Conservation (phyloP, 2,888 invertebrate genomes). For the Lithodes maja region DNA sequence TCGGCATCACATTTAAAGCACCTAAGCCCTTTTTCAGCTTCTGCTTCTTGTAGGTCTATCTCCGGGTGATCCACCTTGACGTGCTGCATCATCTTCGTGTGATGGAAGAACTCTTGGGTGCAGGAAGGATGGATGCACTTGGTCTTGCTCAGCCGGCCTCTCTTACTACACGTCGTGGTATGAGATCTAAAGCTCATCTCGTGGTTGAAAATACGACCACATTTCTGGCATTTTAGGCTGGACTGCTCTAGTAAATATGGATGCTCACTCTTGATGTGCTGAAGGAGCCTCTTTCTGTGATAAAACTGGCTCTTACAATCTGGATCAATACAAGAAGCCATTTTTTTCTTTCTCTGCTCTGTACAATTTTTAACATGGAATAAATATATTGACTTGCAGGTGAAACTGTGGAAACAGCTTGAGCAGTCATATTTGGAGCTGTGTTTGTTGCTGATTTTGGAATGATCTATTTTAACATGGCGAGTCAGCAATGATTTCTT, state of each 20-base stretch:
- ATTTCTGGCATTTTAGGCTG: constrained; percentile 22
- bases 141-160: constrained; percentile 22
- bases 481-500: constrained; percentile 5
- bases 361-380: constrained; percentile 14
- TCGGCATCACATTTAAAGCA: constrained; percentile 28
- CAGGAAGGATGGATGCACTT: constrained; percentile 29
- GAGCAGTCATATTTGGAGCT: constrained; percentile 23
- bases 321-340: constrained; percentile 27
- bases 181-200: constrained; percentile 29
- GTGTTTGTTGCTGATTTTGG: not conserved
- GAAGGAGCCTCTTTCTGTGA: constrained; percentile 30
- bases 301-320: constrained; percentile 29
- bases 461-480: constrained; percentile 16
- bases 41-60: not conserved
- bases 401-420: constrained; percentile 14
- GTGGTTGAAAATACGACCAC: constrained; percentile 26
- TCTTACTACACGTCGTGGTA: constrained; percentile 14
- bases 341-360: constrained; percentile 13
- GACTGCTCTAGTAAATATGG: not conserved
- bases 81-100: constrained; percentile 19
- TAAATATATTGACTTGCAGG: constrained; percentile 15
- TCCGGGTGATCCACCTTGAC: constrained; percentile 31
- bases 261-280: constrained; percentile 30
- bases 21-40: not conserved
- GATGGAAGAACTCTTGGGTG: constrained; percentile 31